Evolutionary conservation across 2,113 vertebrate species (phyloP).

Genomic region (Chitala chitala): DNA sequence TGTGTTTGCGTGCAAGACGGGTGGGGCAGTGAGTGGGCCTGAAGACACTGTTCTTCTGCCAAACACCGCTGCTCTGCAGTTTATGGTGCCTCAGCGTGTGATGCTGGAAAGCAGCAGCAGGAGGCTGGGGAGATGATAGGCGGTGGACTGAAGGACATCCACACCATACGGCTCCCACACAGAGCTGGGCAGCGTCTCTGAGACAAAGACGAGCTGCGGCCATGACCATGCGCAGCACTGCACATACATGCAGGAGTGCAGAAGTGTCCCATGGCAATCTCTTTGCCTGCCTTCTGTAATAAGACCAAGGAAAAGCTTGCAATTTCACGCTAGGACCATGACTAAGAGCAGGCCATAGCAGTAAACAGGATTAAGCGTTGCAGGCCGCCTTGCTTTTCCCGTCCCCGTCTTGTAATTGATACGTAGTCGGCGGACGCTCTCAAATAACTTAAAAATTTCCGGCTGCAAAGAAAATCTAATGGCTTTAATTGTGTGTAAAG

Average conservation of each 20-base stretch:
- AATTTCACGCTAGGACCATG: conserved; percentile 12
- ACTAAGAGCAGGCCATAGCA: conserved; percentile 11
- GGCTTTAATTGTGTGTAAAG: background rate
- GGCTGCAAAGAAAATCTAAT: background rate
- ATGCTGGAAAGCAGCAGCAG: background rate
- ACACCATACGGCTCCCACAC: too few species aligned
- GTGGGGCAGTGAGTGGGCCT: background rate
- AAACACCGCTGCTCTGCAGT: background rate
- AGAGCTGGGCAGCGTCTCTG: too few species aligned
- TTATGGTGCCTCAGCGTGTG: background rate
- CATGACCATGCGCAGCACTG: background rate
- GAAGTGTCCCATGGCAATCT: background rate
- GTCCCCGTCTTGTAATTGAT: background rate
- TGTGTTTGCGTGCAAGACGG: too few species aligned
- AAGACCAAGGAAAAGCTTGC: conserved; percentile 2
- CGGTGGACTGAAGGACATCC: background rate
- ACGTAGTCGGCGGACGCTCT: background rate
- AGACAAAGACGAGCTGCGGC: too few species aligned
- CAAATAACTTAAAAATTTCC: background rate
- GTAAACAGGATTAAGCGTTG: conserved; percentile 15
- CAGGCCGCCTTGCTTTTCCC: background rate
- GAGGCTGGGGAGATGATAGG: conserved; percentile 15
- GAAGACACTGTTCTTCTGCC: background rate
- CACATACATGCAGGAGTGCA: background rate
- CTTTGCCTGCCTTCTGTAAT: conserved; percentile 6